Evolutionary conservation across 2,888 invertebrate species (phyloP).

Genomic region (Petrophora chlorosata): DNA sequence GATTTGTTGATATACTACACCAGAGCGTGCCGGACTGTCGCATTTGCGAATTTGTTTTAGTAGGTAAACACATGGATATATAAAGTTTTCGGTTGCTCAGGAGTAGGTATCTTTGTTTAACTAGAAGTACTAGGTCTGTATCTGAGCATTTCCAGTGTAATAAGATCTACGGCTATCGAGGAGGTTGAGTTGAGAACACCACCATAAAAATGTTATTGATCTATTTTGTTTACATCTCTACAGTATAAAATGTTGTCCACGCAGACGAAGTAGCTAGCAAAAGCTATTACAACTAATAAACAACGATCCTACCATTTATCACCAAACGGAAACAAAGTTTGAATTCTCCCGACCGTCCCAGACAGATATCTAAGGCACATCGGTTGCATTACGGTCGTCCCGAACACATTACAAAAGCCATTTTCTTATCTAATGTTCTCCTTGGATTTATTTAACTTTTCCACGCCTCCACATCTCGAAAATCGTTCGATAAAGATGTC

Average conservation of each 20-base stretch:
- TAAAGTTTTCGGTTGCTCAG: no score
- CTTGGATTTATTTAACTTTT: constrained; percentile 81
- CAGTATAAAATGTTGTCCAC: no score
- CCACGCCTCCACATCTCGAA: constrained; percentile 77
- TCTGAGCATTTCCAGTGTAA: no score
- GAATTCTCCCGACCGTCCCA: constrained; percentile 57
- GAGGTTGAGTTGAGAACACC: no score
- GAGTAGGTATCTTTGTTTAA: no score
- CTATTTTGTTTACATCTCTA: no score
- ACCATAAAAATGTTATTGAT: no score
- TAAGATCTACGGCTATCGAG: no score
- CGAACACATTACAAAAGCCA: constrained; percentile 82
- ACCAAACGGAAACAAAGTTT: constrained; percentile 53
- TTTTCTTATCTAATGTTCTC: constrained; percentile 81
- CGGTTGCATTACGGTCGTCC: constrained; percentile 80
- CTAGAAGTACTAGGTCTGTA: no score
- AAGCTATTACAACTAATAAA: constrained; percentile 26
- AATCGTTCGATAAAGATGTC: constrained; percentile 79
- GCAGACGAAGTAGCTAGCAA: no score
- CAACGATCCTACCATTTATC: constrained; percentile 24
- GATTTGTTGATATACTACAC: constrained; percentile 23
- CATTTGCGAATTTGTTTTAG: not conserved
- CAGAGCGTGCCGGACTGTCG: not conserved
- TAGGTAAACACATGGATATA: not conserved
- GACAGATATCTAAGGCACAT: constrained; percentile 76